Base-by-base conservation (phyloP, 1,140 invertebrate species). In the Lepidostoma basale region DNA sequence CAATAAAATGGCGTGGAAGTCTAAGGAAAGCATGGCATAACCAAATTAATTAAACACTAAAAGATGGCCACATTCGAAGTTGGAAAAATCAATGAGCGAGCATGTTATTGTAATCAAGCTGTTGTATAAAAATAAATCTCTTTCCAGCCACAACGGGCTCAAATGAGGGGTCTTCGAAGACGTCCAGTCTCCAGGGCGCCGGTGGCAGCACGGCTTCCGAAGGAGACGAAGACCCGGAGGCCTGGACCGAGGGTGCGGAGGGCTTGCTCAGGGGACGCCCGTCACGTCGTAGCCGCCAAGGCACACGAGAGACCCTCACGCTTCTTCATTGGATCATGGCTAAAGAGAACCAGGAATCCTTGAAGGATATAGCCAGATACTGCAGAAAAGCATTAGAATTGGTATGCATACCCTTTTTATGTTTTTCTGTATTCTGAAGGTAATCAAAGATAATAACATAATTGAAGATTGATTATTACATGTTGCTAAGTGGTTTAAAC, bases 251-350 rank as follows among this genome's bases (percentile, higher is more conserved):
- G 9, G 62, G 65, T 36, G 65, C 59, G 2, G 12, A 73, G 62
- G 28, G 45, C 25, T 10, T 8, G 18, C 9, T 73, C 62, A 23
- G 28, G 9, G n/a, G 28, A 30, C 36, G 28, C 25, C 14, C 14
- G 42, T 0, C 23, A 4, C n/a, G 5, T 40, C 26, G 39, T 54
- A 60, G 25, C 4, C 42, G 40, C 22, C 16, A 76, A 14, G 78
- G 79, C 47, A 78, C 70, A 45, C 80, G 78, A 33, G 80, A 83
- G 28, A 76, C 81, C 6, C 76, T 85, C 0, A 88, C 87, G 30
- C 75, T 95, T 0, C 77, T 94, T 26, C 88, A 93, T 69, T 96
- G 94, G 94, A 94, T 96, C 20, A 86, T 89, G 9, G 86, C 89
- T 0, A 88, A 93, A 74, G 93, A 95, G 73, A 90, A 89, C 75